Evolutionary conservation across 2,888 invertebrate genomes (phyloP).

Genomic region (Timema cristinae): DNA sequence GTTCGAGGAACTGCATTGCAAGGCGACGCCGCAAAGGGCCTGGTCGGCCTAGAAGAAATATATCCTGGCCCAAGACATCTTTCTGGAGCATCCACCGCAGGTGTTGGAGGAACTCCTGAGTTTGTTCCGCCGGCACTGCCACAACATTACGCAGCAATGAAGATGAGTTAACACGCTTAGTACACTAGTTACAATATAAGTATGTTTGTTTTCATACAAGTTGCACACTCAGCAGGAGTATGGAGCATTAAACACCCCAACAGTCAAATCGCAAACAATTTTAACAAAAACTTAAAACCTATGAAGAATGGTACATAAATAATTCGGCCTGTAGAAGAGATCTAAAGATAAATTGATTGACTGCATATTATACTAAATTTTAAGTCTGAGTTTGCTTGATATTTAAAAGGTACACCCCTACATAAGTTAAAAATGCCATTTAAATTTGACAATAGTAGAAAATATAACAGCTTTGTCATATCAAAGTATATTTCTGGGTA

Average conservation of each 20-base stretch:
- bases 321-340: too few species aligned
- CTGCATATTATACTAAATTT: too few species aligned
- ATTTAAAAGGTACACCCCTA: too few species aligned
- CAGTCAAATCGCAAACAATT: neutral
- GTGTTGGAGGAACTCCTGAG: constrained; percentile 73
- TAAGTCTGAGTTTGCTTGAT: too few species aligned
- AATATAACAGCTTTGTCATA: too few species aligned
- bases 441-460: too few species aligned
- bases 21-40: constrained; percentile 77
- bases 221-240: constrained; percentile 20
- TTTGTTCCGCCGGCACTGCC: constrained; percentile 55
- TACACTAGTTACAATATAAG: neutral
- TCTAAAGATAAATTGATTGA: too few species aligned
- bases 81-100: constrained; percentile 97
- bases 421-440: too few species aligned
- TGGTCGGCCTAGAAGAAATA: constrained; percentile 90
- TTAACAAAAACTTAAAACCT: too few species aligned
- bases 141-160: constrained; percentile 16
- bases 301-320: too few species aligned
- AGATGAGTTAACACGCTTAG: neutral
- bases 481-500: too few species aligned
- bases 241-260: neutral
- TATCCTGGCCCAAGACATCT: constrained; percentile 87
- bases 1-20: constrained; percentile 82
- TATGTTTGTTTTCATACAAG: constrained; percentile 14